phyloP scores from a whole-genome alignment of 2,797 vertebrate genomes.

The Macroramphosus scolopax region DNA sequence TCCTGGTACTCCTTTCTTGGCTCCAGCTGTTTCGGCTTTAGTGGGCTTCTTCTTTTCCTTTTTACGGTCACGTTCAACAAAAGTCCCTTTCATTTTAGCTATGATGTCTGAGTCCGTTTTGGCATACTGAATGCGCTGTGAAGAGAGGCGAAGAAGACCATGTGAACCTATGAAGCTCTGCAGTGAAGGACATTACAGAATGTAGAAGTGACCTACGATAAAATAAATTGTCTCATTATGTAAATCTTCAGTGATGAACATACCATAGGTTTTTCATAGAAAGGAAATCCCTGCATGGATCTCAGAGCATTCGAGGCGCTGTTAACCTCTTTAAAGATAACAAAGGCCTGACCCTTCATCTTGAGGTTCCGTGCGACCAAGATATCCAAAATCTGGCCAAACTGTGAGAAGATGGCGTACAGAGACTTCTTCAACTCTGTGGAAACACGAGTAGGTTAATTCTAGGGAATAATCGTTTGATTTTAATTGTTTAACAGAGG shows the following conservation, averaged over 20 bases:
- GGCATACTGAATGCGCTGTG: slow-evolving; percentile 88
- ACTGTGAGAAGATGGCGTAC: slow-evolving; percentile 95
- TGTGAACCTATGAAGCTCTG: not conserved
- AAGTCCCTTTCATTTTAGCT: slow-evolving; percentile 94
- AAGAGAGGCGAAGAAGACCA: not conserved
- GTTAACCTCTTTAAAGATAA: slow-evolving; percentile 94
- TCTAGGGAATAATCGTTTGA: not conserved
- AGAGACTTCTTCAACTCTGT: slow-evolving; percentile 93
- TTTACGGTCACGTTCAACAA: slow-evolving; percentile 90
- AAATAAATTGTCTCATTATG: no score
- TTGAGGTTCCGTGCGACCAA: slow-evolving; percentile 86
- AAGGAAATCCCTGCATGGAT: slow-evolving; percentile 95
- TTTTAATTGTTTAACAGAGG: not conserved
- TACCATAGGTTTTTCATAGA: slow-evolving; percentile 96
- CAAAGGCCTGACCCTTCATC: slow-evolving; percentile 93
- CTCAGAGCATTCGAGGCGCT: slow-evolving; percentile 90
- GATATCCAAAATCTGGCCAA: slow-evolving; percentile 93
- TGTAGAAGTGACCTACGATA: no score
- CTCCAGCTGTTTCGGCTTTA: slow-evolving; percentile 67
- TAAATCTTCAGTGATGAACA: slow-evolving; percentile 9
- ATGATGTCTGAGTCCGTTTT: slow-evolving; percentile 92
- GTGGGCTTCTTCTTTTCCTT: slow-evolving; percentile 88
- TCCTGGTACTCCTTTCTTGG: slow-evolving; percentile 81
- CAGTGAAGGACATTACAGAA: not conserved
- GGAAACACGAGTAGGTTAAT: not conserved